phyloP scores from a whole-genome alignment of 2,797 vertebrate species.

The Cyprinella venusta region DNA sequence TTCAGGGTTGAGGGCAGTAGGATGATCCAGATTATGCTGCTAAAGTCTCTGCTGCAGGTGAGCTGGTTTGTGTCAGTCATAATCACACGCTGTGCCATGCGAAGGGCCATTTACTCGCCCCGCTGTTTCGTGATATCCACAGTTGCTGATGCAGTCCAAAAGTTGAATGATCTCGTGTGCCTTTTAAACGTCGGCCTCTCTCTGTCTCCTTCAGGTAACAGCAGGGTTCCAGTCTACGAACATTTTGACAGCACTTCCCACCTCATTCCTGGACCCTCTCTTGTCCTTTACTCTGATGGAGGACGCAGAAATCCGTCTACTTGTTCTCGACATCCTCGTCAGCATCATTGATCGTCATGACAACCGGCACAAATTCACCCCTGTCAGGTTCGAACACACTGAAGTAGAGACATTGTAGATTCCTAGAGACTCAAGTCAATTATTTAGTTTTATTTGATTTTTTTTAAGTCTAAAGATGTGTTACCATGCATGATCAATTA shows the following conservation, averaged over 20 bases:
- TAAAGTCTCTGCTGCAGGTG: constrained; percentile 93
- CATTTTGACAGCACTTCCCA: constrained; percentile 88
- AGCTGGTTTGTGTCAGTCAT: constrained; percentile 32
- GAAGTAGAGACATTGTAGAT: too few species aligned
- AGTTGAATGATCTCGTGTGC: neutral
- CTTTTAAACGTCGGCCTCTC: constrained; percentile 20
- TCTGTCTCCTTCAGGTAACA: constrained; percentile 76
- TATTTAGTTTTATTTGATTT: neutral
- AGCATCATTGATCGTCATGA: constrained; percentile 85
- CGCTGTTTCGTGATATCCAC: constrained; percentile 12
- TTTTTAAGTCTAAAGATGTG: neutral
- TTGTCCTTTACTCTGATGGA: constrained; percentile 89
- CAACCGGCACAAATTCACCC: constrained; percentile 80
- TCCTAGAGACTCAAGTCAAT: too few species aligned
- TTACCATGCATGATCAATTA: neutral
- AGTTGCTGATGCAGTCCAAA: constrained; percentile 19
- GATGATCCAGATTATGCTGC: constrained; percentile 91
- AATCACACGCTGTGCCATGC: neutral
- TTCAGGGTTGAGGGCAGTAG: constrained; percentile 86
- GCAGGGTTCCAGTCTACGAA: constrained; percentile 87
- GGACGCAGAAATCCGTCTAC: constrained; percentile 86
- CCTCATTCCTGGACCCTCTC: constrained; percentile 88
- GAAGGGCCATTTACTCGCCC: neutral
- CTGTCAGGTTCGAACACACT: constrained; percentile 73
- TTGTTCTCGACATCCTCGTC: constrained; percentile 88